Base-by-base conservation (phyloP, 2,113 vertebrate genomes). In the Thunnus maccoyii region DNA sequence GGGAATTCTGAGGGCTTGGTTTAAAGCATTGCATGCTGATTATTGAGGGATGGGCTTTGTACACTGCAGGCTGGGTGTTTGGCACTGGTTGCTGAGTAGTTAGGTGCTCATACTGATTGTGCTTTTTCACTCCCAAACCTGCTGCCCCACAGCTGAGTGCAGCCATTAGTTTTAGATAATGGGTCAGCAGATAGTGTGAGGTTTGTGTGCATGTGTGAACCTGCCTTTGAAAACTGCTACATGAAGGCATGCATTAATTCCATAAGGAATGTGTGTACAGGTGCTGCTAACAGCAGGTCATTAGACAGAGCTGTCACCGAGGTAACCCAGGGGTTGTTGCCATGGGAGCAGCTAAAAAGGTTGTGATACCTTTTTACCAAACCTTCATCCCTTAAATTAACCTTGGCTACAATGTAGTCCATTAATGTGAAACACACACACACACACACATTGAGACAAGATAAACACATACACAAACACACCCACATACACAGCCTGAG, bases 211-310 rank as follows among this genome's bases (percentile, higher is more conserved):
- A 15, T 32, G 18, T 75, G 56, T 75, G 22, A 75, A 69, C 2
- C 4, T 52, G 46, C 52, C 41, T 48, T 32, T 56, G 41, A 64
- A 48, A 62, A 61, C 48, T 44, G 25, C 72, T 52, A 12, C 61
- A 48, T 20, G 17, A 25, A n/a, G 17, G 20, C 56, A 32, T 64
- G 46, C 58, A 44, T 73, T 56, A 17, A 57, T 62, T 63, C 5
- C 55, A 44, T 55, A 20, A 41, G 27, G 54, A 84, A 16, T 55
- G 50, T 60, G 67, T 62, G 63, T 60, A 52, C 57, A 78, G 78
- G 60, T 76, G 70, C 52, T 80, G 54, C 68, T 77, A 72, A 86
- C 73, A 80, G 61, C 55, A 80, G 68, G 76, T 81, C 65, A 81
- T 83, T 77, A 81, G 50, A 83, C 46, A 50, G 61, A 78, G 73